These are phyloP conservation scores for Drosophila macrospina DNA, from an alignment of 2,888 invertebrate species.

Conservation along the genomic window DNA sequence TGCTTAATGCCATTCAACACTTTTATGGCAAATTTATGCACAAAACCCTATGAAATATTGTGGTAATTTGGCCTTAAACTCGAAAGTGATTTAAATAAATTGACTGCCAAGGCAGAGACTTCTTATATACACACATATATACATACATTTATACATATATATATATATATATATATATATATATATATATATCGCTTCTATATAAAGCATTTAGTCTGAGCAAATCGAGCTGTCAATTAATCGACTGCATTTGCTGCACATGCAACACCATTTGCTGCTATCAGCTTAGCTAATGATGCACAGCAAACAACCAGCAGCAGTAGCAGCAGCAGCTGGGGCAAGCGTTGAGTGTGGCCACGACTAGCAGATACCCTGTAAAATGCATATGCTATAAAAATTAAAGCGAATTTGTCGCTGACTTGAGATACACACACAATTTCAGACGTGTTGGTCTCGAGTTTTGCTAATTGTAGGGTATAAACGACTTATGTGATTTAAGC, in stretches of 20 bases:
- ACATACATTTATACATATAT: not conserved
- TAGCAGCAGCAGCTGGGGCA: not conserved
- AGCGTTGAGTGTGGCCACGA: not conserved
- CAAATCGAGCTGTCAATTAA: conserved; percentile 53
- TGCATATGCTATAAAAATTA: no score
- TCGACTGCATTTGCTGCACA: conserved; percentile 58
- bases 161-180: not conserved
- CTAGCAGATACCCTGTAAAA: conserved; percentile 8
- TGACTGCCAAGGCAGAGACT: conserved; percentile 25
- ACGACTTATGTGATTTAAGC: conserved; percentile 61
- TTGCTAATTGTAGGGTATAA: conserved; percentile 22
- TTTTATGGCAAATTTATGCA: conserved; percentile 74
- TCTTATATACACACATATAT: not conserved
- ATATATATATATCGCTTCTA: not conserved
- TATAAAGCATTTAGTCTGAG: not conserved
- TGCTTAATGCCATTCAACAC: conserved; percentile 60
- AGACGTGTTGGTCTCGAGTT: no score
- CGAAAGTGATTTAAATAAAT: conserved; percentile 67
- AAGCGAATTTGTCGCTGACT: no score
- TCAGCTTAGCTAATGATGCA: conserved; percentile 61
- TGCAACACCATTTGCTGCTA: conserved; percentile 38
- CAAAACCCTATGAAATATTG: conserved; percentile 58
- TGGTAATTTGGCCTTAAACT: conserved; percentile 53
- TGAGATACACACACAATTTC: no score
- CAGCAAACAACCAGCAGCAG: conserved; percentile 11